Conservation (phyloP, 2,888 invertebrate species). For the Ophion obscuratus region DNA sequence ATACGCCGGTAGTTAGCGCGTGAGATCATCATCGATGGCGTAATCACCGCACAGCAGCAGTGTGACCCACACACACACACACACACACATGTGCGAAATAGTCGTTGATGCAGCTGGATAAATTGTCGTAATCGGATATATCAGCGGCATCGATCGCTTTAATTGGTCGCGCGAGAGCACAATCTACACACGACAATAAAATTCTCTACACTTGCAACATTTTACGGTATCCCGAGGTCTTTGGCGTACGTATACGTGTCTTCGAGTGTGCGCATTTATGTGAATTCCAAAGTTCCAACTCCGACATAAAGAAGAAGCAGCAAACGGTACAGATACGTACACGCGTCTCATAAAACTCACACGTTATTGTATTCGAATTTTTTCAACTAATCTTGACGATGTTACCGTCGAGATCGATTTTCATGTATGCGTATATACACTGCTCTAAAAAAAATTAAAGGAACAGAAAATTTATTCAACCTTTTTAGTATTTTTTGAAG, state of each 20-base stretch:
- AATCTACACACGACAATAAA: constrained; percentile 26
- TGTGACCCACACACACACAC: constrained; percentile 72
- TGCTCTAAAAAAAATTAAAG: too few species aligned
- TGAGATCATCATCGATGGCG: constrained; percentile 76
- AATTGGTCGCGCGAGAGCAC: constrained; percentile 52
- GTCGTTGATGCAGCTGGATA: constrained; percentile 40
- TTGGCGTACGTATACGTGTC: not conserved
- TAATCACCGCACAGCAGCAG: constrained; percentile 70
- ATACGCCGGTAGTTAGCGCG: constrained; percentile 49
- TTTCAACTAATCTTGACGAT: too few species aligned
- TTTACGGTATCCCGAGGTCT: constrained; percentile 7
- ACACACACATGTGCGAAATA: constrained; percentile 49
- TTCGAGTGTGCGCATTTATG: too few species aligned
- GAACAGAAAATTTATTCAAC: too few species aligned
- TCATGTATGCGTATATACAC: too few species aligned
- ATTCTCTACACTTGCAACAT: constrained; percentile 43
- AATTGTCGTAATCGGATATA: constrained; percentile 65
- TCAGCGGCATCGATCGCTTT: constrained; percentile 63
- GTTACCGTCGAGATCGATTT: too few species aligned
- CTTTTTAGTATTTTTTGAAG: too few species aligned
- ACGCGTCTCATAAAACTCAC: too few species aligned
- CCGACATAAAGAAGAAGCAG: too few species aligned
- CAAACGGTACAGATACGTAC: too few species aligned
- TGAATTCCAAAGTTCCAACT: too few species aligned
- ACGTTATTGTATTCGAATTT: too few species aligned